These are phyloP conservation scores for Cavia aperea DNA, from an alignment of 2,113 vertebrate species.

Conservation along the genomic window DNA sequence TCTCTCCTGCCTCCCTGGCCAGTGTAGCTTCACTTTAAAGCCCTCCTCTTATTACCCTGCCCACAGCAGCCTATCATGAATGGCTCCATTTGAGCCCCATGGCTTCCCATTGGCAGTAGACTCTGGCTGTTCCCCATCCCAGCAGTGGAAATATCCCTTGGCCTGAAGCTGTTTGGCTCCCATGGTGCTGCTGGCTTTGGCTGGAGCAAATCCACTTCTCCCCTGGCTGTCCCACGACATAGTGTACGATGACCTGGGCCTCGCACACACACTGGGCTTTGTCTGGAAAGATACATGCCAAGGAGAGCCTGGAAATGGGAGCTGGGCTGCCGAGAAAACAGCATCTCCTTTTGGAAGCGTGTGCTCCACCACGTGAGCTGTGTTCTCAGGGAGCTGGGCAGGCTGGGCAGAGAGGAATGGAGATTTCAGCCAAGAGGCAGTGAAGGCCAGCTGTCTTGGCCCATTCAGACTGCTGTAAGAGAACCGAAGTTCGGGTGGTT, in stretches of 20 bases:
- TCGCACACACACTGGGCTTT: background rate
- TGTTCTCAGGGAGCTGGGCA: background rate
- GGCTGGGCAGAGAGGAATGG: background rate
- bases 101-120: background rate
- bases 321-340: background rate
- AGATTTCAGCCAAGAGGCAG: background rate
- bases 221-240: background rate
- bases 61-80: background rate
- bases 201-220: background rate
- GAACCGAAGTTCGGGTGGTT: background rate
- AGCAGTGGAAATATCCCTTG: background rate
- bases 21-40: background rate
- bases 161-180: background rate
- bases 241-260: background rate
- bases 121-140: background rate
- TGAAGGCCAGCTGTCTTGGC: background rate
- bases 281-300: background rate
- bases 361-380: background rate
- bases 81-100: background rate
- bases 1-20: background rate
- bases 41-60: background rate
- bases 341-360: background rate
- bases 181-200: background rate
- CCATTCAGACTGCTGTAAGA: background rate
- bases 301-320: background rate